Evolutionary conservation across 2,113 vertebrate genomes (phyloP).

Genomic region (Ceratotherium simum): DNA sequence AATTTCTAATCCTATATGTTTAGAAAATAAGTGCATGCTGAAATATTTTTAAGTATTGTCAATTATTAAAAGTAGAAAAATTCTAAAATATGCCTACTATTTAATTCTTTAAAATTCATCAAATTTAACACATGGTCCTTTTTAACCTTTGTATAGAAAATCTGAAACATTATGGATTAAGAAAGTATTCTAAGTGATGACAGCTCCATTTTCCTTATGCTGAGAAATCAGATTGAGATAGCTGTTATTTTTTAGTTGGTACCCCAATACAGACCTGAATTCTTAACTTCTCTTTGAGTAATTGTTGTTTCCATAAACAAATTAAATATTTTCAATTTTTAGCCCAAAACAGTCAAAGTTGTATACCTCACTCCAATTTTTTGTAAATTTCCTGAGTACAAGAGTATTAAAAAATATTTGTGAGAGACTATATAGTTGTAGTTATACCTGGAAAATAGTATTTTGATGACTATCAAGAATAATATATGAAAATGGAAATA

Average conservation of each 20-base stretch:
- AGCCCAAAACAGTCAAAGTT: conserved; percentile 12
- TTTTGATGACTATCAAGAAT: conserved; percentile 23
- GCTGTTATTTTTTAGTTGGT: conserved; percentile 21
- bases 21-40: conserved; percentile 16
- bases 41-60: conserved; percentile 3
- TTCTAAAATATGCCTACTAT: neutral
- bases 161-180: neutral
- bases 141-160: neutral
- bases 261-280: neutral
- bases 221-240: neutral
- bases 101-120: conserved; percentile 33
- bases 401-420: neutral
- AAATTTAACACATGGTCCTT: neutral
- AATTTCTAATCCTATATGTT: neutral
- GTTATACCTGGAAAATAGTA: conserved; percentile 8
- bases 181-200: neutral
- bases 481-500: neutral
- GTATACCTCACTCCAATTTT: rapidly evolving
- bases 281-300: conserved; percentile 13
- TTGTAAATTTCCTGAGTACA: neutral
- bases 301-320: neutral
- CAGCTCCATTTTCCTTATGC: neutral
- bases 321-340: conserved; percentile 34
- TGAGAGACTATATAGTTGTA: neutral
- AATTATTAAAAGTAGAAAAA: conserved; percentile 11